These are phyloP conservation scores for Periophthalmus modestus DNA, from an alignment of 2,113 vertebrate genomes.

Conservation along the genomic window DNA sequence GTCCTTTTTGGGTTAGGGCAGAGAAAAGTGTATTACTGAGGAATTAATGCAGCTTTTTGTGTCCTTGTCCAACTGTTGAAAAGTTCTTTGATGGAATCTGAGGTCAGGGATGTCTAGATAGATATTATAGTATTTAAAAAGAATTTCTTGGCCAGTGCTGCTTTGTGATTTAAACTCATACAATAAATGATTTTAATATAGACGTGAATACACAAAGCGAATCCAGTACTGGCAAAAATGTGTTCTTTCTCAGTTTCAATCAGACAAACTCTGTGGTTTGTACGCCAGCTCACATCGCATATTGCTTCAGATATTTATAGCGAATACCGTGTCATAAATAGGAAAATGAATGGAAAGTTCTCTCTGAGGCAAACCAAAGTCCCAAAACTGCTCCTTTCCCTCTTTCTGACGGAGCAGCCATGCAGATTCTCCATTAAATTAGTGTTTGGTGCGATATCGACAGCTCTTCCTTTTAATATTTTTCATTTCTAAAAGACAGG, in stretches of 20 bases:
- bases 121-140: not conserved
- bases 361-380: slow-evolving; percentile 54
- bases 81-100: slow-evolving; percentile 17
- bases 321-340: slow-evolving; percentile 46
- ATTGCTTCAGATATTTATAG: slow-evolving; percentile 50
- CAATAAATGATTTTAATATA: not conserved
- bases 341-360: slow-evolving; percentile 53
- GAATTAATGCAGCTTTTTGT: not conserved
- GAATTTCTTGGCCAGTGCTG: not conserved
- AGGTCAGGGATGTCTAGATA: slow-evolving; percentile 17
- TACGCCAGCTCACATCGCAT: slow-evolving; percentile 21
- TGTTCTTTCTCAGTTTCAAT: slow-evolving; percentile 19
- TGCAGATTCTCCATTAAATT: slow-evolving; percentile 69
- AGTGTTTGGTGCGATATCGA: slow-evolving; percentile 67
- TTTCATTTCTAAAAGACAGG: slow-evolving; percentile 57
- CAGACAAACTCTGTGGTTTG: slow-evolving; percentile 17
- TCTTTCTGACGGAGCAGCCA: slow-evolving; percentile 23
- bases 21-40: not conserved
- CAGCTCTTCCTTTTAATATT: slow-evolving; percentile 43
- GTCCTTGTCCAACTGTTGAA: slow-evolving; percentile 8
- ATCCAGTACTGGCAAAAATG: slow-evolving; percentile 1
- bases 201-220: not conserved
- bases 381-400: slow-evolving; percentile 36
- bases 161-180: not conserved
- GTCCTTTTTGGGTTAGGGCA: not conserved